Conservation (phyloP, 2,797 vertebrate species). For the Micromesistius poutassou region DNA sequence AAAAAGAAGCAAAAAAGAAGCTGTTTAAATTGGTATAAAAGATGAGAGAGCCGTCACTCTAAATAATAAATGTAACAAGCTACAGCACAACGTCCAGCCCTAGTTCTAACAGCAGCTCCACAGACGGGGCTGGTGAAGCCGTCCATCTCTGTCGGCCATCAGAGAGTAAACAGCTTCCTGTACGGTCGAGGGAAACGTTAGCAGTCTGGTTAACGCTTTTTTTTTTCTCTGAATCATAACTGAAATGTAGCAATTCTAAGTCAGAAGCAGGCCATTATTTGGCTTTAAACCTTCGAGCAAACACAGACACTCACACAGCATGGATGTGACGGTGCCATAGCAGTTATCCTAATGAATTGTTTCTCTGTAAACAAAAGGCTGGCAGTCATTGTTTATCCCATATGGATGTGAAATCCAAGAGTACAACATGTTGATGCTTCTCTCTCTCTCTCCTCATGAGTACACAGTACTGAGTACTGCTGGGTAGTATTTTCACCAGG, state of each 20-base stretch:
- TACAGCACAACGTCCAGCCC: neutral
- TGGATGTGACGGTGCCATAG: neutral
- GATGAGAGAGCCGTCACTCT: too few relatives aligned
- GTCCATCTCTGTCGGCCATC: neutral
- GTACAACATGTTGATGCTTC: slow-evolving; percentile 59
- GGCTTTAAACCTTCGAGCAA: neutral
- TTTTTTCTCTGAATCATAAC: neutral
- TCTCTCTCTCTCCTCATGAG: slow-evolving; percentile 5
- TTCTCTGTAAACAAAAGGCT: slow-evolving; percentile 55
- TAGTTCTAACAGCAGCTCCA: neutral
- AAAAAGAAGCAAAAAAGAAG: too few relatives aligned
- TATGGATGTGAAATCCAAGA: slow-evolving; percentile 55
- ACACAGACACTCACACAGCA: neutral
- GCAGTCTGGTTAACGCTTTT: neutral
- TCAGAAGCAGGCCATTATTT: neutral
- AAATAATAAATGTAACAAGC: neutral
- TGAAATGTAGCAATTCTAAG: neutral
- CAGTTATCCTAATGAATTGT: slow-evolving; percentile 29
- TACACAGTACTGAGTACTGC: too few relatives aligned
- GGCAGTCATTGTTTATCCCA: slow-evolving; percentile 41
- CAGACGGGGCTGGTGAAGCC: neutral
- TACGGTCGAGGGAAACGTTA: neutral
- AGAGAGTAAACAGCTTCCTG: neutral
- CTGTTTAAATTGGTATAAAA: too few relatives aligned
- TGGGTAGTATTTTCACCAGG: too few relatives aligned